phyloP scores from a whole-genome alignment of 2,797 vertebrate genomes.

The Malurus leucopterus region DNA sequence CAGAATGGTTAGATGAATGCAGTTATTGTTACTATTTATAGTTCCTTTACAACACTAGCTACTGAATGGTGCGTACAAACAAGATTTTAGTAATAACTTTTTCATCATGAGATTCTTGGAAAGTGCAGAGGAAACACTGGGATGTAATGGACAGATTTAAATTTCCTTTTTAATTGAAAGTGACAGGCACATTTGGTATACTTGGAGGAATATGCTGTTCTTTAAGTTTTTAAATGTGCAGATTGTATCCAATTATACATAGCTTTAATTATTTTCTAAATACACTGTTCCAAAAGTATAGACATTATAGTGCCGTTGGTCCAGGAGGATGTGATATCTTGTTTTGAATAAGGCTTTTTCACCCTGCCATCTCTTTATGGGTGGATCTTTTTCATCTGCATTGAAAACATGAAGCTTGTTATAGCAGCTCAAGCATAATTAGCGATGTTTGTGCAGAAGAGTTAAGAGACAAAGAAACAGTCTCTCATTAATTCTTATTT shows the following conservation, averaged over 20 bases:
- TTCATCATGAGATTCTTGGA: background rate
- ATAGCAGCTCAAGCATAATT: constrained; percentile 12
- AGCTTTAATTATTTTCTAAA: constrained; percentile 2
- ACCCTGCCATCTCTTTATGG: background rate
- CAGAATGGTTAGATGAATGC: background rate
- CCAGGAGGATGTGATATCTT: background rate
- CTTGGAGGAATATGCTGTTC: background rate
- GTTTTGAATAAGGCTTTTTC: background rate
- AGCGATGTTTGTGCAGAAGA: background rate
- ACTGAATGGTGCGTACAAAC: background rate
- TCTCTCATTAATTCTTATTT: background rate
- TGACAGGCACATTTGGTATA: background rate
- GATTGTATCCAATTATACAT: background rate
- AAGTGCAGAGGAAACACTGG: background rate
- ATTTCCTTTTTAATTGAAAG: background rate
- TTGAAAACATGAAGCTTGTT: background rate
- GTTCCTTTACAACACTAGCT: background rate
- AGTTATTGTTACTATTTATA: background rate
- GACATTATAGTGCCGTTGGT: background rate
- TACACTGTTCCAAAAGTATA: background rate
- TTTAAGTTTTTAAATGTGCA: background rate
- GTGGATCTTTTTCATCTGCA: background rate
- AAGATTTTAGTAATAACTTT: background rate
- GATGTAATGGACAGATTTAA: background rate
- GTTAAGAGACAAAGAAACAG: background rate